Percentiles rank a stretch among this genome's conserved stretches.
phyloP scores from a whole-genome alignment of 2,888 invertebrate species.

The Drosophila multiciliata region DNA sequence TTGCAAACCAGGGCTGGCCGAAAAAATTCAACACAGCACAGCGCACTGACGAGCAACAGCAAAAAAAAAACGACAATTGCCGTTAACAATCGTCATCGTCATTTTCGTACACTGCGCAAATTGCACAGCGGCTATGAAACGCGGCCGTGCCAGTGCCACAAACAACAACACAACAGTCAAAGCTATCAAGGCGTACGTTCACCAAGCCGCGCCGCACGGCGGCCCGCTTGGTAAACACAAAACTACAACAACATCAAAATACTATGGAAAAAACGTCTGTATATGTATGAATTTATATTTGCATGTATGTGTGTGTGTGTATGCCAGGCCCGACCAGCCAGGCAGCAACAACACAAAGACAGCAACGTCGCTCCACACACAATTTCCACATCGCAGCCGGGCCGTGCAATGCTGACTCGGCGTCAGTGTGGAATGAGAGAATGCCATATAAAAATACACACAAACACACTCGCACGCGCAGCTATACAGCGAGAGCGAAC shows the following conservation, averaged over 20 bases:
- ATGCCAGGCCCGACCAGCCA: conserved; percentile 58
- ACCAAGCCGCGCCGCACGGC: conserved; percentile 53
- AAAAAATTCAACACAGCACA: conserved; percentile 36
- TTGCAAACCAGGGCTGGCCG: conserved; percentile 64
- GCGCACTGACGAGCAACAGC: conserved; percentile 1
- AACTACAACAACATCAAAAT: conserved; percentile 73
- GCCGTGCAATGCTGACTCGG: conserved; percentile 77
- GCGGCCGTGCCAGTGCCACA: conserved; percentile 71
- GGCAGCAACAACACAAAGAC: conserved; percentile 63
- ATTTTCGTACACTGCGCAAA: conserved; percentile 75
- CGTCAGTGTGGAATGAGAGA: conserved; percentile 71
- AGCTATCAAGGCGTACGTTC: conserved; percentile 69
- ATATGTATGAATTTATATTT: conserved; percentile 36
- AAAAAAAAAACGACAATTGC: conserved; percentile 66
- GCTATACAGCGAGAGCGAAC: conserved; percentile 67
- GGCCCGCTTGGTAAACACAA: conserved; percentile 76
- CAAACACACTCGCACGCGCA: conserved; percentile 27
- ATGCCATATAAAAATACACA: conserved; percentile 78
- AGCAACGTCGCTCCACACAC: conserved; percentile 68
- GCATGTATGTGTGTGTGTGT: conserved; percentile 21
- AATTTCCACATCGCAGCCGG: conserved; percentile 69
- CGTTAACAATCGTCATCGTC: conserved; percentile 75
- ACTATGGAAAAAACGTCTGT: conserved; percentile 67
- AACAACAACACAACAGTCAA: conserved; percentile 49
- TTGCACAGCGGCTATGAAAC: conserved; percentile 74